These are phyloP conservation scores for Euphydryas editha DNA, from an alignment of 2,888 invertebrate genomes.

Conservation along the genomic window DNA sequence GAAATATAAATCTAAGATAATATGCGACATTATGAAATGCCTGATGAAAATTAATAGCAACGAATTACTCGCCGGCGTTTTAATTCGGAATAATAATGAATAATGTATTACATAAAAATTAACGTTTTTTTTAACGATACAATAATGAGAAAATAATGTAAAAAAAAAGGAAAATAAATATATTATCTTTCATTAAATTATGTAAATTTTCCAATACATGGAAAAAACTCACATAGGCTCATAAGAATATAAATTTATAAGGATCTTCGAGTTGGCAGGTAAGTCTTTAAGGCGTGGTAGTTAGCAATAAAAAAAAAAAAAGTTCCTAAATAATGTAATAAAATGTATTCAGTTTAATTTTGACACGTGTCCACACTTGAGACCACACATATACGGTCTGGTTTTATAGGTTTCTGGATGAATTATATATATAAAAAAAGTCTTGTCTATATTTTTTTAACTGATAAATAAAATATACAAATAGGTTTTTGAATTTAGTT, in stretches of 20 bases:
- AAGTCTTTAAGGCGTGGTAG: slow-evolving; percentile 23
- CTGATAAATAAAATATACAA: not conserved
- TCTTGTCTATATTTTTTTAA: not conserved
- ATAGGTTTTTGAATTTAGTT: slow-evolving; percentile 13
- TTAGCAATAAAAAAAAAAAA: not conserved
- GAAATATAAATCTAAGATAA: no score
- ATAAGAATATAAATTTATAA: not conserved
- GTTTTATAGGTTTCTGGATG: slow-evolving; percentile 23
- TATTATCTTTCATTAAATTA: no score
- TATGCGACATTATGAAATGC: no score
- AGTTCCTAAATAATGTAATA: not conserved
- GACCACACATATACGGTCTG: not conserved
- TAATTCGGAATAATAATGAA: no score
- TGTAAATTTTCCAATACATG: no score
- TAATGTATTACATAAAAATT: no score
- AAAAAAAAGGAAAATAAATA: no score
- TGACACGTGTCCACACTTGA: slow-evolving; percentile 23
- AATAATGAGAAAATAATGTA: no score
- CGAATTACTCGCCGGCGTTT: no score
- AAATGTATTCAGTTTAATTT: not conserved
- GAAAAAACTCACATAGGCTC: not conserved
- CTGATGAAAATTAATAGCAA: no score
- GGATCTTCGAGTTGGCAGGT: slow-evolving; percentile 12
- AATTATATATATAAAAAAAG: slow-evolving; percentile 3
- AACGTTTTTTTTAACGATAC: no score